Evolutionary conservation across 2,113 vertebrate genomes (phyloP).

Genomic region (Nothoprocta pentlandii): DNA sequence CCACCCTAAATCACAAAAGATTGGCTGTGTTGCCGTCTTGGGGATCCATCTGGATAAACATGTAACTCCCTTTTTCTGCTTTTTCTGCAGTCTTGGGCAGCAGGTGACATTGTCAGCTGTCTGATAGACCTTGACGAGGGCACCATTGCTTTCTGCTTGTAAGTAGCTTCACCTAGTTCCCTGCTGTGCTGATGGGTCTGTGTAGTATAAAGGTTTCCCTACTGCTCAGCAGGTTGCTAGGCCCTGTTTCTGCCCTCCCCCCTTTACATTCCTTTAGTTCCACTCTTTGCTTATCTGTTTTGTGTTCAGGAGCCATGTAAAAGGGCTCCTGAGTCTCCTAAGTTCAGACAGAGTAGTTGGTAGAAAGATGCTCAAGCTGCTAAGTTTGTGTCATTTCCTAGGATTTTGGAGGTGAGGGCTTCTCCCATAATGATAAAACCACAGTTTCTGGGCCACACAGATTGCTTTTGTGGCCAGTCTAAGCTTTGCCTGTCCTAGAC

Average conservation of each 20-base stretch:
- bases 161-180: conserved; percentile 64
- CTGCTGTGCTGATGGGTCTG: background rate
- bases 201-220: background rate
- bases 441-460: background rate
- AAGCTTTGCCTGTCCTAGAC: background rate
- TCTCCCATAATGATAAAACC: background rate
- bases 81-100: conserved; percentile 91
- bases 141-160: conserved; percentile 95
- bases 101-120: conserved; percentile 98
- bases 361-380: background rate
- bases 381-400: background rate
- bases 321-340: background rate
- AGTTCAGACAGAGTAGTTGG: background rate
- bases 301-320: background rate
- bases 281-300: background rate
- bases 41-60: background rate
- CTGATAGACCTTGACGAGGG: conserved; percentile 95
- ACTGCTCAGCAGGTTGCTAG: background rate
- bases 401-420: background rate
- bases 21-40: background rate
- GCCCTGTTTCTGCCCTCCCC: background rate
- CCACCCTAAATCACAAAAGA: background rate
- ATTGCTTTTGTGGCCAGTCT: background rate
- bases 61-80: conserved; percentile 1
- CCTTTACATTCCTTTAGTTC: background rate